Evolutionary conservation across 2,797 vertebrate species (phyloP), one percentile per base, ranked within the genome.

Genomic region (Ctenochaetus hawaiiensis): DNA sequence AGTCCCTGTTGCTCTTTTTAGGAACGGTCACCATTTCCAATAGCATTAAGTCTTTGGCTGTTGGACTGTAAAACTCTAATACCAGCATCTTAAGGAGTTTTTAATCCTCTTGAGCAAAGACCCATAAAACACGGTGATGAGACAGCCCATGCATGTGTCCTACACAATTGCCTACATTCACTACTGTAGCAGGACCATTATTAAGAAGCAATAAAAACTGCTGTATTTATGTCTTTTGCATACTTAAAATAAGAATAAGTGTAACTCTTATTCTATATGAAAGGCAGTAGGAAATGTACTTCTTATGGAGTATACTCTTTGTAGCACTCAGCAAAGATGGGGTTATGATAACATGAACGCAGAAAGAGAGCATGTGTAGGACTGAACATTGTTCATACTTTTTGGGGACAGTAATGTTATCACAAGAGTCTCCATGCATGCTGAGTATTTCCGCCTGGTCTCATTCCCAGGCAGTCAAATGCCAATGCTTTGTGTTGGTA

Each of bases 31-130:
- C 84, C 82, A 64, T 93, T 94, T 93, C 89, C 88, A 89, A 87
- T 87, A 78, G 91, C 82, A 87, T 92, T 93, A 90, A 89, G 86
- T 87, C 77, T 85, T 85, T 81, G 82, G 78, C 84, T 85, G 71
- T 85, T 92, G 88, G 84, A 87, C 89, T 92, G 86, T 85, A 88
- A 93, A 91, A 81, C 86, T 80, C 75, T 90, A 93, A 94, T 92
- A 82, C 92, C 82, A 76, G 79, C 85, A 89, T 90, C 77, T 92
- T 90, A 93, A 88, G 75, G 77, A 83, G 71, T 80, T 85, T 93
- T 77, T 94, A 94, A 95, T 95, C 93, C 92, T 91, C 82, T 92
- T 88, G 85, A 90, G 79, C 86, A 91, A 93, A 90, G 90, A 89
- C 82, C 87, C 78, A 84, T 60, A 77, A 81, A 91, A 92, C 86